Percentiles rank a stretch among this genome's conserved stretches.
phyloP scores from a whole-genome alignment of 2,888 invertebrate genomes.

The Salpingus planirostris region DNA sequence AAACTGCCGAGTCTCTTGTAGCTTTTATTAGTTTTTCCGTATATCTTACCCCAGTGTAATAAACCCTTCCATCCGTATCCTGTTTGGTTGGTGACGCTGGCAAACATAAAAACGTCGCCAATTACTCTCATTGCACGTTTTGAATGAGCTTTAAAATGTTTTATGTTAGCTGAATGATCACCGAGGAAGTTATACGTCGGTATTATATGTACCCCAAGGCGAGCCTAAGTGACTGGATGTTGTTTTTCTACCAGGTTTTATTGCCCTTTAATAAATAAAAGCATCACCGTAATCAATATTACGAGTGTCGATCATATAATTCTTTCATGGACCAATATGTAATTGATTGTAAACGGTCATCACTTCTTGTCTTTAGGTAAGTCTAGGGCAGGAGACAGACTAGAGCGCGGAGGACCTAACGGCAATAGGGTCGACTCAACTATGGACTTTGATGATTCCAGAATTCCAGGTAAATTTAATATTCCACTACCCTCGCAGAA shows the following conservation, averaged over 20 bases:
- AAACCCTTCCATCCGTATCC: conserved; percentile 14
- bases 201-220: conserved; percentile 9
- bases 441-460: conserved; percentile 23
- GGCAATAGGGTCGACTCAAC: conserved; percentile 42
- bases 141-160: conserved; percentile 21
- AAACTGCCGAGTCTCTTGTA: too few species aligned
- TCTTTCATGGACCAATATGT: conserved; percentile 10
- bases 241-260: conserved; percentile 10
- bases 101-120: conserved; percentile 21
- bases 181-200: too few species aligned
- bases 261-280: conserved; percentile 13
- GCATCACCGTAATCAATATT: too few species aligned
- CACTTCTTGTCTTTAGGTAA: conserved; percentile 24
- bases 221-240: conserved; percentile 11
- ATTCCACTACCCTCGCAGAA: too few species aligned
- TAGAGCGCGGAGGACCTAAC: conserved; percentile 27
- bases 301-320: conserved; percentile 5
- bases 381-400: conserved; percentile 28
- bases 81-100: conserved; percentile 12
- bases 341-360: conserved; percentile 14
- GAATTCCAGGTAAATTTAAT: background rate
- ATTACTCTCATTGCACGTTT: conserved; percentile 22
- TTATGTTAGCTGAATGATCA: conserved; percentile 18
- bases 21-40: conserved; percentile 16
- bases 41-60: conserved; percentile 10